Evolutionary conservation across 2,888 invertebrate species (phyloP).

Genomic region (Eugnorisma glareosa): DNA sequence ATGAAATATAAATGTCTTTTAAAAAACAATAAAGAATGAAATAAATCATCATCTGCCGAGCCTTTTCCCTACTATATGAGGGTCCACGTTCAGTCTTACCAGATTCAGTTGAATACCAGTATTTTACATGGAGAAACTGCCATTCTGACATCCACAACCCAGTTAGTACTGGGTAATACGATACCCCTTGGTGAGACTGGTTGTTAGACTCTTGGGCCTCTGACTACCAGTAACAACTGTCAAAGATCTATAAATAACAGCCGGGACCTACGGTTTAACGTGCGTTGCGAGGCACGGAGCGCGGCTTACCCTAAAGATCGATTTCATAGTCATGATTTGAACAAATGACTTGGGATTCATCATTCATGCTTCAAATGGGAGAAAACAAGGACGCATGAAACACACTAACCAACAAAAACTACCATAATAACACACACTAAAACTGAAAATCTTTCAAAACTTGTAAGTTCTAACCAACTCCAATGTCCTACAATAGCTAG

Average conservation of each 20-base stretch:
- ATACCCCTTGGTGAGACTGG: neutral
- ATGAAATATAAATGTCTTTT: constrained; percentile 8
- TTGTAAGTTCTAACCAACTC: constrained; percentile 47
- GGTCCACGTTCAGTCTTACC: neutral
- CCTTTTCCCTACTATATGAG: neutral
- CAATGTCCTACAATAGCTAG: constrained; percentile 58
- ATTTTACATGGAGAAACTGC: neutral
- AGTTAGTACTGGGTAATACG: neutral
- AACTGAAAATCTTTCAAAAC: constrained; percentile 43
- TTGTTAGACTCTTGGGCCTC: neutral
- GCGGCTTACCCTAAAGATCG: neutral
- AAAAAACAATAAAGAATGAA: constrained; percentile 40
- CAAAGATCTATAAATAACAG: neutral
- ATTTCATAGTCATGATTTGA: too few species aligned
- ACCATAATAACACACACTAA: constrained; percentile 33
- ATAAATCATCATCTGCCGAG: neutral
- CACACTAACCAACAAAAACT: neutral
- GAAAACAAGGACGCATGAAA: neutral
- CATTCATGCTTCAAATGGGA: neutral
- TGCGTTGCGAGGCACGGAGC: neutral
- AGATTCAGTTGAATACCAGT: neutral
- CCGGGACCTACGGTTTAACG: neutral
- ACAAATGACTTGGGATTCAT: neutral
- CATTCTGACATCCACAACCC: neutral
- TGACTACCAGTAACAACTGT: neutral